A percentile compares a stretch with the other conserved stretches of the same genome.
phyloP scores from a whole-genome alignment of 92 coral and sea anemone species.

The Pocillopora grandis region DNA sequence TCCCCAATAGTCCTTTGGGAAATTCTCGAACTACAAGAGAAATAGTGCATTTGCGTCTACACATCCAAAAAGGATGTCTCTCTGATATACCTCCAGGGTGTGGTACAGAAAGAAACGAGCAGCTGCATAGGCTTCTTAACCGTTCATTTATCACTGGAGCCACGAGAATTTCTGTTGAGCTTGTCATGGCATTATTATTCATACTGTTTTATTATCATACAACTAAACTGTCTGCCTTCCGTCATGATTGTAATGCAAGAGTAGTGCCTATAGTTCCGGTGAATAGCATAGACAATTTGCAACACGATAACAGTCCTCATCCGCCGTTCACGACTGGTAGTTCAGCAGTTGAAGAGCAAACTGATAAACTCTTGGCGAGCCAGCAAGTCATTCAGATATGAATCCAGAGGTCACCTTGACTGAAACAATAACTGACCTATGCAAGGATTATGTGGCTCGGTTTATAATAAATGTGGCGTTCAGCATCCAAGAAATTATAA shows the following conservation, averaged over 20 bases:
- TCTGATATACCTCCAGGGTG: slow-evolving; percentile 29
- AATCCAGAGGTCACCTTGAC: slow-evolving; percentile 18
- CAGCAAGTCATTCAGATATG: not conserved
- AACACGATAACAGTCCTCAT: not conserved
- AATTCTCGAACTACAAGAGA: not conserved
- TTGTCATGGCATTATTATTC: slow-evolving; percentile 30
- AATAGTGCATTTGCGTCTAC: slow-evolving; percentile 18
- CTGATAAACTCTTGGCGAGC: not conserved
- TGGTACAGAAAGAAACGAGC: slow-evolving; percentile 39
- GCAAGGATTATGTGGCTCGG: slow-evolving; percentile 39
- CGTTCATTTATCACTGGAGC: slow-evolving; percentile 39
- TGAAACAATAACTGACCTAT: slow-evolving; percentile 50
- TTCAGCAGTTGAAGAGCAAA: not conserved
- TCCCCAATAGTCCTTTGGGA: not conserved
- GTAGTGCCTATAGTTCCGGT: slow-evolving; percentile 46
- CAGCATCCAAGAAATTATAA: slow-evolving; percentile 31
- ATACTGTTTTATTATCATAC: slow-evolving; percentile 12
- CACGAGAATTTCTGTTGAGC: slow-evolving; percentile 12
- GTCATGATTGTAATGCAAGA: slow-evolving; percentile 48
- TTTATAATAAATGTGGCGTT: slow-evolving; percentile 38
- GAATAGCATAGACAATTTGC: not conserved
- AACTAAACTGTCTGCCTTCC: not conserved
- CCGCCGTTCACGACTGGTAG: not conserved
- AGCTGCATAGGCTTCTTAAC: slow-evolving; percentile 21
- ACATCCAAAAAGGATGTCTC: slow-evolving; percentile 35